These are phyloP conservation scores for Prochilodus magdalenae DNA, from an alignment of 2,113 vertebrate genomes.

Conservation along the genomic window DNA sequence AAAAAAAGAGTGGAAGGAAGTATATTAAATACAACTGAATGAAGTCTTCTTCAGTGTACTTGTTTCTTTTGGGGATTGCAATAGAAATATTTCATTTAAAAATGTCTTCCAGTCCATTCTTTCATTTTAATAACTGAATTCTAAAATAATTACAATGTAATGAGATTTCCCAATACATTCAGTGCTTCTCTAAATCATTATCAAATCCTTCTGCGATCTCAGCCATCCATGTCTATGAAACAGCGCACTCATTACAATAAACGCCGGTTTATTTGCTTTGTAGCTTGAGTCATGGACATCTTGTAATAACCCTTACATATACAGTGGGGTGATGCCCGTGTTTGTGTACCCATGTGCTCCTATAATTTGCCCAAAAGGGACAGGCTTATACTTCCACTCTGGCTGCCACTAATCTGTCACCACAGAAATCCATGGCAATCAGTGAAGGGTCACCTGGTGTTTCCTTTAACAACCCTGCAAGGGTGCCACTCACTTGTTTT, in stretches of 20 bases:
- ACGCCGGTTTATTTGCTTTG: background rate
- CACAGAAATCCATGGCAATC: constrained; percentile 46
- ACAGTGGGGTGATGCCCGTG: constrained; percentile 18
- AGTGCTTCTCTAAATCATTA: background rate
- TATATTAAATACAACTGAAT: no score
- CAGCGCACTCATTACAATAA: constrained; percentile 32
- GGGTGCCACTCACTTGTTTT: constrained; percentile 28
- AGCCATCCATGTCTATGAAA: background rate
- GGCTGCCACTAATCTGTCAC: constrained; percentile 57
- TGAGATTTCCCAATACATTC: background rate
- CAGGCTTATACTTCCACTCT: constrained; percentile 45
- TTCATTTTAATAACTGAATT: no score
- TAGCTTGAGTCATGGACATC: background rate
- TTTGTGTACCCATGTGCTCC: constrained; percentile 54
- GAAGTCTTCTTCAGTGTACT: no score
- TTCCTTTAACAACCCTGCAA: constrained; percentile 19
- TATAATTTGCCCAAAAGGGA: constrained; percentile 49
- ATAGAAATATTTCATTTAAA: no score
- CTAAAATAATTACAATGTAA: no score
- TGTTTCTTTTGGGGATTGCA: no score
- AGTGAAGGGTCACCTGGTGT: constrained; percentile 25
- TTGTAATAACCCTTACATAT: background rate
- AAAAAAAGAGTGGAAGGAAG: no score
- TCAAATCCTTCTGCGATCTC: background rate
- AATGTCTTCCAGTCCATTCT: no score